Base-by-base conservation (phyloP, 2,113 vertebrate genomes). In the Cheilinus undulatus region DNA sequence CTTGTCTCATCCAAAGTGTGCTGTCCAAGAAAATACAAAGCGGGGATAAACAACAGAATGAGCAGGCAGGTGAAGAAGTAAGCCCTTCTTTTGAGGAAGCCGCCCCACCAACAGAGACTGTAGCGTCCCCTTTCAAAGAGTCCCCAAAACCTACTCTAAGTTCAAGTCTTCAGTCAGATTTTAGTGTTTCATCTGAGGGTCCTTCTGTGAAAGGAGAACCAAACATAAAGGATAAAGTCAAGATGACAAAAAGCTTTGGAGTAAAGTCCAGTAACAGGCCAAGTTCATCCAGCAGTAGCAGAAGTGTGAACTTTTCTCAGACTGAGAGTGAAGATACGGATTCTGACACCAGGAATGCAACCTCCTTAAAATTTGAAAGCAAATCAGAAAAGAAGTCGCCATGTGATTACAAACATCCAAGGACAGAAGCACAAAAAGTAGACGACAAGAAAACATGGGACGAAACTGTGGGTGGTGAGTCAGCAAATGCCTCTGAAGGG, bases 1-100 rank as follows among this genome's bases (percentile, higher is more conserved):
- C 96, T 2, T 94, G 89, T 77, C 87, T 97, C 20, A 96, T 99
- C 72, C 96, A 95, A 76, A 97, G 93, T 7, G 95, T 96, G 13
- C 88, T 98, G 20, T 95, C 95, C 65, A 97, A 96, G 89, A 98
- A 97, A 88, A 95, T 98, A 93, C 95, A 94, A 59, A 87, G 87
- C 11, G 85, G 57, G 66, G 84, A 89, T 20, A 87, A 85, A 77
- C 76, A 89, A 80, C 17, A 88, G 76, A 82, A 93, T 73, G 88
- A 93, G 52, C 88, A 85, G 76, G 46, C 54, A 40, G 79, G 24
- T 22, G 68, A 82, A 65, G 73, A 78, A 22, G 43, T 45, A 27
- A 74, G 49, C 62, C 53, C 80, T 4, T 2, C 46, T 56, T 63
- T 62, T 54, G 78, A 87, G 14, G 73, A 84, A 56, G 83, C 57